Percentiles rank a stretch among this genome's conserved stretches.
phyloP scores from a whole-genome alignment of 2,113 vertebrate species.

The Prochilodus magdalenae region DNA sequence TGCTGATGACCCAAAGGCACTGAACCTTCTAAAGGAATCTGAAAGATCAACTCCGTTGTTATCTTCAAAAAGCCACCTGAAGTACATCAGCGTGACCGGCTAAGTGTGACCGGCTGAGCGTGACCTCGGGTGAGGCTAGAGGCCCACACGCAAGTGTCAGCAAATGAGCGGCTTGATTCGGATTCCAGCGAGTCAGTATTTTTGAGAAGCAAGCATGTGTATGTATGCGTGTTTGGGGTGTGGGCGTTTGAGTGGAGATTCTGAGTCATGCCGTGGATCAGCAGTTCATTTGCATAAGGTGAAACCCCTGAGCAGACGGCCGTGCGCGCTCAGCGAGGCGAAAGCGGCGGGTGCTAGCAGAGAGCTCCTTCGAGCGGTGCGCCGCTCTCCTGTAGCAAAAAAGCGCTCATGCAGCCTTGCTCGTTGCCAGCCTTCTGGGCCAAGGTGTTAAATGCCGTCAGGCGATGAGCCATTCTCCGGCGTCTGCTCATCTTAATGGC shows the following conservation, averaged over 20 bases:
- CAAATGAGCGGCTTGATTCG: neutral
- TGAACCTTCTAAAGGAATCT: neutral
- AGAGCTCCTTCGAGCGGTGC: neutral
- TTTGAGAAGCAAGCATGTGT: constrained; percentile 25
- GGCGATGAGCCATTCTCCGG: constrained; percentile 6
- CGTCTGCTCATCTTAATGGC: constrained; percentile 32
- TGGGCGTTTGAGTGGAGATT: constrained; percentile 54
- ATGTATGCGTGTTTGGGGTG: constrained; percentile 43
- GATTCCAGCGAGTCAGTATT: constrained; percentile 31
- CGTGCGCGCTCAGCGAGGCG: constrained; percentile 10
- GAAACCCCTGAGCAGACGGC: constrained; percentile 55
- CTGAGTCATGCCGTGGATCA: constrained; percentile 56
- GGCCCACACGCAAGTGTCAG: neutral
- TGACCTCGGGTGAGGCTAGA: neutral
- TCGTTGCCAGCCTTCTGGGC: constrained; percentile 8
- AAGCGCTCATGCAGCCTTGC: neutral
- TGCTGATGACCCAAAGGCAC: neutral
- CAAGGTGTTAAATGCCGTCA: constrained; percentile 47
- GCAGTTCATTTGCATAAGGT: constrained; percentile 62
- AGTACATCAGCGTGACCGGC: neutral
- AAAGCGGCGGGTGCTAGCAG: neutral
- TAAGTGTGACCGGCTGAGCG: neutral
- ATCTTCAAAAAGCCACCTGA: constrained; percentile 12
- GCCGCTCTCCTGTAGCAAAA: constrained; percentile 3
- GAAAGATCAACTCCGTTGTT: neutral